Evolutionary conservation across 2,888 invertebrate species (phyloP).

Genomic region (Chirona hameri): DNA sequence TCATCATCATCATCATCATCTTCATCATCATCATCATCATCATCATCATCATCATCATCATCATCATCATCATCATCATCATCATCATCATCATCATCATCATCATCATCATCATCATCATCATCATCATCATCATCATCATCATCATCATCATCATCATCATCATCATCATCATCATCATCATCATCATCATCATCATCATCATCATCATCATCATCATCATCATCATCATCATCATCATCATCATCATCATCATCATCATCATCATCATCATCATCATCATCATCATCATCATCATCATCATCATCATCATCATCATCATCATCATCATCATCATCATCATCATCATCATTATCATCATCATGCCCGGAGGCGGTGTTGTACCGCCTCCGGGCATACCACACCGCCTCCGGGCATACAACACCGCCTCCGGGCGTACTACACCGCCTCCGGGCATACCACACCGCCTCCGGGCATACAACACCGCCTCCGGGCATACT

Average conservation of each 20-base stretch:
- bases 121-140: constrained; percentile 22
- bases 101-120: constrained; percentile 10
- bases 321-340: no score
- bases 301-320: constrained; percentile 22
- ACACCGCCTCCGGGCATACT: no score
- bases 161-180: constrained; percentile 22
- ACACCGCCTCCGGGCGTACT: no score
- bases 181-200: constrained; percentile 7
- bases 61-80: constrained; percentile 22
- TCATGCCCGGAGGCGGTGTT: no score
- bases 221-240: constrained; percentile 22
- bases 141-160: constrained; percentile 22
- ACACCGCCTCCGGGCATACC: no score
- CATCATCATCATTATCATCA: no score
- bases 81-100: constrained; percentile 22
- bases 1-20: constrained; percentile 22
- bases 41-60: constrained; percentile 22
- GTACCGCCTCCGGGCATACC: no score
- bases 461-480: no score
- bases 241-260: constrained; percentile 22
- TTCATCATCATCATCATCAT: constrained; percentile 11
- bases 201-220: constrained; percentile 22
- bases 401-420: no score
- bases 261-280: constrained; percentile 22
- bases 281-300: constrained; percentile 22